Percentiles rank a stretch among this genome's conserved stretches.
phyloP scores from a whole-genome alignment of 2,113 vertebrate genomes.

The Chauna torquata region DNA sequence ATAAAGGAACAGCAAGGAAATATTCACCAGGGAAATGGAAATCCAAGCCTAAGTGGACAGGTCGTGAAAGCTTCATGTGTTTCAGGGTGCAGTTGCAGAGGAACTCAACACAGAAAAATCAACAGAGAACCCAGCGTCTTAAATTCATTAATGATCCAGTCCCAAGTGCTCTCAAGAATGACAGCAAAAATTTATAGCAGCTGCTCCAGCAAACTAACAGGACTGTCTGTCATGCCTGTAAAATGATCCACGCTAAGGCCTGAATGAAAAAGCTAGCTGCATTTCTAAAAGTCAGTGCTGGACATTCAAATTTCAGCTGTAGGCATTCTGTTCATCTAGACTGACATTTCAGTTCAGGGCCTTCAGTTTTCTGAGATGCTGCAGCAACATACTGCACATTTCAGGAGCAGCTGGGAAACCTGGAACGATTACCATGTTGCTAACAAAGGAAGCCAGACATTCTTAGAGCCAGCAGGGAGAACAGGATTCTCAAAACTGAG shows the following conservation, averaged over 20 bases:
- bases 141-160: background rate
- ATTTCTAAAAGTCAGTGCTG: background rate
- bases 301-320: background rate
- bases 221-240: background rate
- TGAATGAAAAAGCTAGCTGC: background rate
- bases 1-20: background rate
- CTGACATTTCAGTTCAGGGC: background rate
- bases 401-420: constrained; percentile 41
- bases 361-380: background rate
- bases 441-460: constrained; percentile 21
- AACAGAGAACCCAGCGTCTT: background rate
- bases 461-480: background rate
- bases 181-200: background rate
- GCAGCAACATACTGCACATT: background rate
- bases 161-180: background rate
- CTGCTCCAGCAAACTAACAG: background rate
- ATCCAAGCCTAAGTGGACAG: background rate
- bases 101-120: background rate
- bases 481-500: constrained; percentile 31
- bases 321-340: background rate
- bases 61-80: background rate
- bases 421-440: background rate
- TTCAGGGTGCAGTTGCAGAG: background rate
- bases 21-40: background rate
- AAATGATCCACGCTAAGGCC: background rate